Evolutionary conservation across 2,113 vertebrate genomes (phyloP).

Genomic region (Probosciger aterrimus): DNA sequence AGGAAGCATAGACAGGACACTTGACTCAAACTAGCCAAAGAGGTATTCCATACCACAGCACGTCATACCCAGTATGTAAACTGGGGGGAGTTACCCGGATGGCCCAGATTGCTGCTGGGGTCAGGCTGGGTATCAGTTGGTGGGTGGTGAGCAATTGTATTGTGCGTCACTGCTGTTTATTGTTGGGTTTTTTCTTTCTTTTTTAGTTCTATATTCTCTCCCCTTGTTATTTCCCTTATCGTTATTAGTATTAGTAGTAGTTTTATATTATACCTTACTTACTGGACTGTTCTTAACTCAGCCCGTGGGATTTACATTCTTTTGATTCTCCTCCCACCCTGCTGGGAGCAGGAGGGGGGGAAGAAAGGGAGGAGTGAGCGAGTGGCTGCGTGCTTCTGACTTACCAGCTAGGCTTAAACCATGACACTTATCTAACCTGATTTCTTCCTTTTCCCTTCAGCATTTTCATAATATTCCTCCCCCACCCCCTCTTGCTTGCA

Average conservation of each 20-base stretch:
- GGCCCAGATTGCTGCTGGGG: not conserved
- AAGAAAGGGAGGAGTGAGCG: not conserved
- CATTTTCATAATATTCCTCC: not conserved
- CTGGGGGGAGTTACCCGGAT: not conserved
- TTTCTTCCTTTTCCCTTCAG: not conserved
- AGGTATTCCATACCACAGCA: not conserved
- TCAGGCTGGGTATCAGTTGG: not conserved
- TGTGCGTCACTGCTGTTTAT: not conserved
- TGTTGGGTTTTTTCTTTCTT: not conserved
- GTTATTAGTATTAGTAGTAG: not conserved
- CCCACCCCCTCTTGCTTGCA: fast-evolving
- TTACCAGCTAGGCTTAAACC: not conserved
- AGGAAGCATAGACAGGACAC: not conserved
- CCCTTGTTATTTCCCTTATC: not conserved
- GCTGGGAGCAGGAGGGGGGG: not conserved
- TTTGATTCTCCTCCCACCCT: not conserved
- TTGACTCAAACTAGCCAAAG: not conserved
- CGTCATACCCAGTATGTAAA: too few relatives aligned
- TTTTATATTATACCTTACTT: not conserved
- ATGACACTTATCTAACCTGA: not conserved
- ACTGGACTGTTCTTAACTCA: not conserved
- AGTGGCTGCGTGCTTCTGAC: not conserved
- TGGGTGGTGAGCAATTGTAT: not conserved
- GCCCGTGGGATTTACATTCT: not conserved
- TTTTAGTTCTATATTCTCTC: not conserved